phyloP scores from a whole-genome alignment of 2,888 invertebrate genomes.

The Crepidodera aurea region DNA sequence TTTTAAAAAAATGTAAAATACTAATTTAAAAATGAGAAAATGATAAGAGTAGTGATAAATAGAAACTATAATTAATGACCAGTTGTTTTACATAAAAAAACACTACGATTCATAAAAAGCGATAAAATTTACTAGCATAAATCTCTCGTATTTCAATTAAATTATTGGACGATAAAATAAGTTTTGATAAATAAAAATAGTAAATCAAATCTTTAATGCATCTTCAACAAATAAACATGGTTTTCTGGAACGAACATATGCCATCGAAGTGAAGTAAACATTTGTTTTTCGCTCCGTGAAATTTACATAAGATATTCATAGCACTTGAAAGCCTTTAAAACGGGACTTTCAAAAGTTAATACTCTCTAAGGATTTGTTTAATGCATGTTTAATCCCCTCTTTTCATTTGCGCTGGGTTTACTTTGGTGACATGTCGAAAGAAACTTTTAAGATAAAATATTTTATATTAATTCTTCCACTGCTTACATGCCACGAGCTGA shows the following conservation, averaged over 20 bases:
- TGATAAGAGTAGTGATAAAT: too few relatives aligned
- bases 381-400: slow-evolving; percentile 28
- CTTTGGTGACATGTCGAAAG: slow-evolving; percentile 5
- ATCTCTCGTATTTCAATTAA: too few relatives aligned
- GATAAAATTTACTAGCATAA: too few relatives aligned
- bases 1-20: too few relatives aligned
- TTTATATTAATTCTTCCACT: not conserved
- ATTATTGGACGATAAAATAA: too few relatives aligned
- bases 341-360: slow-evolving; percentile 25
- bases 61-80: too few relatives aligned
- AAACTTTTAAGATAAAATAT: not conserved
- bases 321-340: slow-evolving; percentile 29
- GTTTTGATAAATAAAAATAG: too few relatives aligned
- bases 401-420: slow-evolving; percentile 27
- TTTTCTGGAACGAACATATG: slow-evolving; percentile 15
- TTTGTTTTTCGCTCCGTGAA: slow-evolving; percentile 24
- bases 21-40: too few relatives aligned
- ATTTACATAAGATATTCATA: slow-evolving; percentile 35
- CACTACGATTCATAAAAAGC: too few relatives aligned
- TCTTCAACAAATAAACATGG: slow-evolving; percentile 11
- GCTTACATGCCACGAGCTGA: not conserved
- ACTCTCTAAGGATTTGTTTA: slow-evolving; percentile 31
- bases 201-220: not conserved
- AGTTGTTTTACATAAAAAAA: too few relatives aligned
- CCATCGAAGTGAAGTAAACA: slow-evolving; percentile 9